Evolutionary conservation across 1,140 invertebrate genomes (phyloP), one percentile per base, ranked within the genome.

Genomic region (Diachasmimorpha longicaudata): DNA sequence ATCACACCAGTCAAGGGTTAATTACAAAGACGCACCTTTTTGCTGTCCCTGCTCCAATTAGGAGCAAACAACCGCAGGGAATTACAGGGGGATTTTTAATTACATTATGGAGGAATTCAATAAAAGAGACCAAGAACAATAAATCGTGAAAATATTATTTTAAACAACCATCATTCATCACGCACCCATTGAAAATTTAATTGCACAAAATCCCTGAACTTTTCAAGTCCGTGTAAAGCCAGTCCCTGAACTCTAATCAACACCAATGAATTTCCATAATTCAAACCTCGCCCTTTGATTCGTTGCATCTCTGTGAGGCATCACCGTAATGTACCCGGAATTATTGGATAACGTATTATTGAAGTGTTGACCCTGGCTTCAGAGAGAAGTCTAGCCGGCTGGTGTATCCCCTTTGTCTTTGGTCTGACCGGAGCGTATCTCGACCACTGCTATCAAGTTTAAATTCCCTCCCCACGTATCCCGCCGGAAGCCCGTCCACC

Each of bases 1-100:
- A 31, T 31, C 31, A 31, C 31, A 6, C 39, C 39, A 42, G 2
- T 42, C 85, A 85, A 42, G 84, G 9, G 68, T n/a, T 81, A 74
- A 70, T 73, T 25, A 52, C 74, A 46, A 42, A 44, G 74, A 78
- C 48, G 67, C 63, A 69, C 70, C 72, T 23, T 72, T 1, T 16
- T 77, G 71, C 39, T 71, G 36, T n/a, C 74, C 70, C 58, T 77
- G 71, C 67, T n/a, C 19, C 13, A 37, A 52, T 44, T 52, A 31
- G 58, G 23, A 55, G 14, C 13, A 23, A 39, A 72, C 70, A 14
- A 10, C 19, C 19, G 14, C n/a, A 4, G n/a, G 19, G 14, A 19
- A n/a, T 52, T n/a, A 19, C 13, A 52, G 14, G 14, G 48, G 14
- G 48, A n/a, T 52, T 6, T 6, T 52, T n/a, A 42, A 42, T 42